phyloP scores from a whole-genome alignment of 2,888 invertebrate genomes.

The Oscheius sp. region DNA sequence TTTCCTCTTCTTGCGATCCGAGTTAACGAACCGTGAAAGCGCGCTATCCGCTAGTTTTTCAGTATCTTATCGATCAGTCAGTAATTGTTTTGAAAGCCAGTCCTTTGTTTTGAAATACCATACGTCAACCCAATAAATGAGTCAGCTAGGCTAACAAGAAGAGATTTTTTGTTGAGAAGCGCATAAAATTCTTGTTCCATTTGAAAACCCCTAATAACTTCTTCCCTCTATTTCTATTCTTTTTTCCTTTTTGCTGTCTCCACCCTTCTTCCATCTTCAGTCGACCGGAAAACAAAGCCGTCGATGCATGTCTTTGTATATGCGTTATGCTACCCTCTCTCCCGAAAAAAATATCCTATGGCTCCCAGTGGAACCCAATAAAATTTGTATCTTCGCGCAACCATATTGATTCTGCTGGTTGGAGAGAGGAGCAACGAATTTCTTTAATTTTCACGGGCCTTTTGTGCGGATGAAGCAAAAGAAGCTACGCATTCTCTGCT shows the following conservation, averaged over 20 bases:
- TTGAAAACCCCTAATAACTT: neutral
- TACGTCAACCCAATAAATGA: too few relatives aligned
- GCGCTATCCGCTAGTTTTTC: too few relatives aligned
- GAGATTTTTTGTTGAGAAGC: too few relatives aligned
- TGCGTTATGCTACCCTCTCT: neutral
- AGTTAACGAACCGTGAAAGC: too few relatives aligned
- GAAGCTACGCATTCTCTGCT: neutral
- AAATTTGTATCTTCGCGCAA: slow-evolving; percentile 21
- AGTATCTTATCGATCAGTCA: too few relatives aligned
- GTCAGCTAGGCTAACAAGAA: too few relatives aligned
- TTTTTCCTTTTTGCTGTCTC: neutral
- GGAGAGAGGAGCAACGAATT: neutral
- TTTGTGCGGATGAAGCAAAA: too few relatives aligned
- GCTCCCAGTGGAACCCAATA: neutral
- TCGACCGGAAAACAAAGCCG: neutral
- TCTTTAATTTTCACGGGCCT: neutral
- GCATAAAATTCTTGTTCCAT: too few relatives aligned
- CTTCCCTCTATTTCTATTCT: neutral
- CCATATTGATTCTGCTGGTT: slow-evolving; percentile 2
- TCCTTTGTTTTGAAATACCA: too few relatives aligned
- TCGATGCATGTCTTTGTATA: neutral
- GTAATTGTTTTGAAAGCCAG: too few relatives aligned
- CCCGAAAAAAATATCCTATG: neutral
- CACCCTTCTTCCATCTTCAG: neutral
- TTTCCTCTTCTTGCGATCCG: too few relatives aligned